phyloP scores from a whole-genome alignment of 2,888 invertebrate genomes.

The Ctena decussata region DNA sequence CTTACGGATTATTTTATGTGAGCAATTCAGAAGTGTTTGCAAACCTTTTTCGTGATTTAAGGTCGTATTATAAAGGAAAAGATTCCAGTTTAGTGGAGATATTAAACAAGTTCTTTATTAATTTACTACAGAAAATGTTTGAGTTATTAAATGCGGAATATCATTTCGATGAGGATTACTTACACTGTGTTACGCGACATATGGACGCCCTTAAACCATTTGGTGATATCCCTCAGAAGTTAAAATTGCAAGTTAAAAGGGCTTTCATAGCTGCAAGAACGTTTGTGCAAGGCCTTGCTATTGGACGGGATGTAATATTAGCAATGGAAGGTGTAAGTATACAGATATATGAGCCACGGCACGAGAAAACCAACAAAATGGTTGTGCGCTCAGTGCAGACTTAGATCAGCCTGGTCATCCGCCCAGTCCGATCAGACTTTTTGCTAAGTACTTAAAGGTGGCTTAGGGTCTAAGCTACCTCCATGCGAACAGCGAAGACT shows the following conservation, averaged over 20 bases:
- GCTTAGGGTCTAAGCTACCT: no score
- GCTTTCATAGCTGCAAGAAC: conserved; percentile 98
- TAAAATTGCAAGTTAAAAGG: conserved; percentile 95
- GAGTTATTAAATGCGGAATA: conserved; percentile 95
- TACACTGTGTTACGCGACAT: conserved; percentile 95
- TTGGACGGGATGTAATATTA: conserved; percentile 93
- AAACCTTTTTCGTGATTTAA: conserved; percentile 95
- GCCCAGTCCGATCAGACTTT: no score
- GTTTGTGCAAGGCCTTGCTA: conserved; percentile 95
- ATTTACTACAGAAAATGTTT: conserved; percentile 98
- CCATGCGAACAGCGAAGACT: no score
- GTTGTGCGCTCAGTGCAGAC: no score
- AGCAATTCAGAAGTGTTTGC: conserved; percentile 97
- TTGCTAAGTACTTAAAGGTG: no score
- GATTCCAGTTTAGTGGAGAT: conserved; percentile 93
- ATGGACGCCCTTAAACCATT: conserved; percentile 98
- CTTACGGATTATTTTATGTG: conserved; percentile 98
- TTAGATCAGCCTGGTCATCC: no score
- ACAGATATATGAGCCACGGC: no score
- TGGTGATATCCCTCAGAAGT: conserved; percentile 97
- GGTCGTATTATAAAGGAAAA: conserved; percentile 93
- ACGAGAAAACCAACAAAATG: no score
- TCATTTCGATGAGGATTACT: conserved; percentile 92
- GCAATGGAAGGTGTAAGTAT: conserved; percentile 84
- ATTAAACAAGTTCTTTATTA: conserved; percentile 97